Evolutionary conservation across 2,113 vertebrate genomes (phyloP).

Genomic region (Eptesicus fuscus): DNA sequence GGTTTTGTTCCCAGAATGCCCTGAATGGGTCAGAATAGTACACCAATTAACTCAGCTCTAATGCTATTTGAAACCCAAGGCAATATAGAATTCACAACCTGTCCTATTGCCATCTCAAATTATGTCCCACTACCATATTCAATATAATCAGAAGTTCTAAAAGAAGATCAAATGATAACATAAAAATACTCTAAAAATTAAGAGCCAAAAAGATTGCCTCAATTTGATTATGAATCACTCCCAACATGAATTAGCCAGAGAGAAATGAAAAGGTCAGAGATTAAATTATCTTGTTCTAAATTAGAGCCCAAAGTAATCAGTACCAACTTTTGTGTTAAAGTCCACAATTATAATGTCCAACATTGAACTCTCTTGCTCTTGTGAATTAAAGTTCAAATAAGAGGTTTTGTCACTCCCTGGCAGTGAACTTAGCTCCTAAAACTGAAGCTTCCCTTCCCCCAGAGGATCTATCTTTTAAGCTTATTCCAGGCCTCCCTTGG

Average conservation of each 20-base stretch:
- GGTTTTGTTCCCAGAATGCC: not conserved
- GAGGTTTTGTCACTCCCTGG: not conserved
- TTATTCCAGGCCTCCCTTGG: not conserved
- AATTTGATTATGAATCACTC: not conserved
- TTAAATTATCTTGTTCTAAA: slow-evolving; percentile 11
- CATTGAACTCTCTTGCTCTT: not conserved
- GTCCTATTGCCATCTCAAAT: not conserved
- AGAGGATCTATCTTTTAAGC: not conserved
- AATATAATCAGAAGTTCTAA: not conserved
- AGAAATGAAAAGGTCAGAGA: slow-evolving; percentile 14
- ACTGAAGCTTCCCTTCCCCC: not conserved
- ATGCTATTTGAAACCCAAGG: not conserved
- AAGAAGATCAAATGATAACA: not conserved
- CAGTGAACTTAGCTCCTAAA: slow-evolving; percentile 37
- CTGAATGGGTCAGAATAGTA: not conserved
- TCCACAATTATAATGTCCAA: slow-evolving; percentile 10
- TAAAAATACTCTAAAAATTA: slow-evolving; percentile 16
- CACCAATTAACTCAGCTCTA: not conserved
- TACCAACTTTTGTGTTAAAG: slow-evolving; percentile 27
- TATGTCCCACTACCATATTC: not conserved
- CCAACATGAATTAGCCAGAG: not conserved
- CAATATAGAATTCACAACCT: not conserved
- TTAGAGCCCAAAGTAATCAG: slow-evolving; percentile 20
- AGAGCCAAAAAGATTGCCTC: slow-evolving; percentile 13
- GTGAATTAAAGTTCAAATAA: slow-evolving; percentile 46